A percentile compares a stretch with the other conserved stretches of the same genome.
Conservation (phyloP, 1,140 invertebrate species). For the Atta cephalotes region DNA sequence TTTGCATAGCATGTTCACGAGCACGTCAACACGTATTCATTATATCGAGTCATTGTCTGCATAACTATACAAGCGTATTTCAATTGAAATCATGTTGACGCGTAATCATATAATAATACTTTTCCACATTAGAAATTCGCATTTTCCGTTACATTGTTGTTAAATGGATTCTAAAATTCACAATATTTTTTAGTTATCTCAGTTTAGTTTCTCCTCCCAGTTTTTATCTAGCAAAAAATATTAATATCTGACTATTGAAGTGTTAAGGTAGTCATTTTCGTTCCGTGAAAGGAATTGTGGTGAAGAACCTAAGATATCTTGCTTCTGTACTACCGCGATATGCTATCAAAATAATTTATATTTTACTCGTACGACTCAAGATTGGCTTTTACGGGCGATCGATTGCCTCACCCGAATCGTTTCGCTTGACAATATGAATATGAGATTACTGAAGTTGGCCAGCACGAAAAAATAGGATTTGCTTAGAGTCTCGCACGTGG, state of each 20-base stretch:
- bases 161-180: not conserved
- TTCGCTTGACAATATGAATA: constrained; percentile 14
- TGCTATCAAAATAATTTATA: constrained; percentile 49
- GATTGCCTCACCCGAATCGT: not conserved
- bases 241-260: not conserved
- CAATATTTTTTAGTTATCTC: too few species aligned
- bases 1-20: constrained; percentile 35
- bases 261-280: not conserved
- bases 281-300: constrained; percentile 10
- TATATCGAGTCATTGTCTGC: constrained; percentile 36
- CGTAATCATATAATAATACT: constrained; percentile 5
- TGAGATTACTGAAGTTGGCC: not conserved
- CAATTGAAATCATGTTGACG: constrained; percentile 38
- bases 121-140: not conserved
- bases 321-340: not conserved
- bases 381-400: not conserved
- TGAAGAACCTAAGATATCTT: constrained; percentile 8
- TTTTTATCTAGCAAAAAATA: not conserved
- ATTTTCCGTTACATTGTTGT: not conserved
- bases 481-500: constrained; percentile 6
- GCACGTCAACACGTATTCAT: constrained; percentile 1
- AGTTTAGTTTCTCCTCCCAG: not conserved
- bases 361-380: constrained; percentile 32
- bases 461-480: constrained; percentile 52
- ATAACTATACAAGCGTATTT: constrained; percentile 40